A percentile compares a stretch with the other conserved stretches of the same genome.
These are phyloP conservation scores for Catamblyrhynchus diadema DNA, from an alignment of 2,797 vertebrate species.

Conservation along the genomic window DNA sequence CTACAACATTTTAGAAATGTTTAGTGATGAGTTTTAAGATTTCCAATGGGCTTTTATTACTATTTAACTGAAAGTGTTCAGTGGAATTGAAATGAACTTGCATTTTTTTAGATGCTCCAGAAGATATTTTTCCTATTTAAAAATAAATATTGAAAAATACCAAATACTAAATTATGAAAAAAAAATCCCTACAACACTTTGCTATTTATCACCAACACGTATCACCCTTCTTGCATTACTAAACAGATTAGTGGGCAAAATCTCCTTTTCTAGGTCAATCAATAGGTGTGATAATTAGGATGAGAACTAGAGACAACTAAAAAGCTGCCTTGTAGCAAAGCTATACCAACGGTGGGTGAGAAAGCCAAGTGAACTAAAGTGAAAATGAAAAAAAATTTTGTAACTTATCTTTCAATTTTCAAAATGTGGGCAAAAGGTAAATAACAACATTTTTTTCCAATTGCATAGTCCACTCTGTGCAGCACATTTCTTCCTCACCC, in stretches of 20 bases:
- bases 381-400: conserved; percentile 48
- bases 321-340: background rate
- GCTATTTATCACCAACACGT: background rate
- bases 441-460: background rate
- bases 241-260: background rate
- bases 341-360: background rate
- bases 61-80: background rate
- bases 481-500: background rate
- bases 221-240: background rate
- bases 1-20: background rate
- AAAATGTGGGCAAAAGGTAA: conserved; percentile 1
- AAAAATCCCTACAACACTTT: background rate
- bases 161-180: background rate
- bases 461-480: background rate
- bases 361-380: conserved; percentile 23
- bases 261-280: background rate
- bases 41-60: background rate
- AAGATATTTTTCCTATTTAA: background rate
- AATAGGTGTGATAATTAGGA: background rate
- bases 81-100: background rate
- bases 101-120: background rate
- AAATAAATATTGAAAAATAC: background rate
- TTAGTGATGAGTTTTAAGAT: background rate
- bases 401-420: conserved; percentile 17
- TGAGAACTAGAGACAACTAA: background rate